Conservation (phyloP, 2,113 vertebrate genomes). For the Ptyas mucosa region DNA sequence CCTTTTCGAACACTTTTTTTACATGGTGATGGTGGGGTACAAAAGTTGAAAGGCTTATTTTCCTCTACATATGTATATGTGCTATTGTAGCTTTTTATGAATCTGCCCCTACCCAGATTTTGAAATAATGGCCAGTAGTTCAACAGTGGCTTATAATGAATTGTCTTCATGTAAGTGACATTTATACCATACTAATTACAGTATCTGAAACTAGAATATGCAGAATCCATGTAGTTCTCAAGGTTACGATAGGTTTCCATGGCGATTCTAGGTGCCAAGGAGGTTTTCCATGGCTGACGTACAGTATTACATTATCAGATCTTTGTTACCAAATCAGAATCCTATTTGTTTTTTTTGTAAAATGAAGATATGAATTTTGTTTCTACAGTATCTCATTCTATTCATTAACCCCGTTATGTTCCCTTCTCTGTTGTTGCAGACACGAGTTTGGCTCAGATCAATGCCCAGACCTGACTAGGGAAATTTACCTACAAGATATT, state of each 20-base stretch:
- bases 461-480: constrained; percentile 92
- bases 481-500: constrained; percentile 98
- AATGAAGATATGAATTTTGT: background rate
- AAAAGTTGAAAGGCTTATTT: background rate
- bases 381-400: background rate
- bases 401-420: constrained; percentile 33
- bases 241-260: constrained; percentile 6
- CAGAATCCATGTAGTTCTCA: background rate
- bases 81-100: background rate
- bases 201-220: background rate
- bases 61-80: background rate
- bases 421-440: constrained; percentile 73
- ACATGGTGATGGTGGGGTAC: background rate
- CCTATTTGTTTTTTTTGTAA: constrained; percentile 3
- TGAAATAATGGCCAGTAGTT: background rate
- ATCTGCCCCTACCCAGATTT: background rate
- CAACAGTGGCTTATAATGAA: background rate
- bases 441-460: constrained; percentile 95
- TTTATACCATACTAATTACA: background rate
- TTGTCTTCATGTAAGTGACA: background rate
- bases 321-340: background rate
- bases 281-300: constrained; percentile 15
- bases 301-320: background rate
- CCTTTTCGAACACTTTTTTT: background rate
- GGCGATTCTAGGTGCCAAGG: constrained; percentile 2